phyloP scores from a whole-genome alignment of 2,888 invertebrate genomes.

The Hemicrepidius hirtus region DNA sequence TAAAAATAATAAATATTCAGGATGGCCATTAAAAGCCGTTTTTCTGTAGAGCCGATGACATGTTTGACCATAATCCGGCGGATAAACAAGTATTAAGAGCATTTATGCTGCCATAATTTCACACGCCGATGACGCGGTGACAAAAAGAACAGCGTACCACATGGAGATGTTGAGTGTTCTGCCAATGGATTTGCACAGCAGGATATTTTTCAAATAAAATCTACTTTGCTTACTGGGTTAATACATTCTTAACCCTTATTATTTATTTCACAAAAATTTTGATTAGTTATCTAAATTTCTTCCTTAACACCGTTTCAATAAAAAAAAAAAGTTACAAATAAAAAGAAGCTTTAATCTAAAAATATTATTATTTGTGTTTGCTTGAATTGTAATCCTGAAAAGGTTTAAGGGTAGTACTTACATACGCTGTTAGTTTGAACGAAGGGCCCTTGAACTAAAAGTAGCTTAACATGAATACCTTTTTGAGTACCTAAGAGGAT shows the following conservation, averaged over 20 bases:
- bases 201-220: constrained; percentile 52
- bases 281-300: too few species aligned
- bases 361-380: too few species aligned
- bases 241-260: neutral
- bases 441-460: constrained; percentile 47
- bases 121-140: constrained; percentile 52
- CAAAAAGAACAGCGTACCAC: constrained; percentile 62
- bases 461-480: constrained; percentile 55
- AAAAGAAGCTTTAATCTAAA: too few species aligned
- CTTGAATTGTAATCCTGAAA: neutral
- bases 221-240: constrained; percentile 7
- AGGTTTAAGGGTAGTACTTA: constrained; percentile 13
- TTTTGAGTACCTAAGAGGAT: constrained; percentile 47
- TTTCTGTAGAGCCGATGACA: constrained; percentile 45
- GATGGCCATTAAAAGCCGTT: constrained; percentile 42
- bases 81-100: constrained; percentile 54
- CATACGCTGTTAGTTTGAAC: neutral
- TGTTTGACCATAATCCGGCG: constrained; percentile 54
- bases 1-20: constrained; percentile 37
- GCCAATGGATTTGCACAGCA: constrained; percentile 68
- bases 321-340: too few species aligned
- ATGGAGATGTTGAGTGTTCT: constrained; percentile 59
- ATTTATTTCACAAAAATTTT: too few species aligned
- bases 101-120: constrained; percentile 55
- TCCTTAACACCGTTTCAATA: too few species aligned